phyloP scores from a whole-genome alignment of 2,888 invertebrate genomes.

The Polydesmus complanatus region DNA sequence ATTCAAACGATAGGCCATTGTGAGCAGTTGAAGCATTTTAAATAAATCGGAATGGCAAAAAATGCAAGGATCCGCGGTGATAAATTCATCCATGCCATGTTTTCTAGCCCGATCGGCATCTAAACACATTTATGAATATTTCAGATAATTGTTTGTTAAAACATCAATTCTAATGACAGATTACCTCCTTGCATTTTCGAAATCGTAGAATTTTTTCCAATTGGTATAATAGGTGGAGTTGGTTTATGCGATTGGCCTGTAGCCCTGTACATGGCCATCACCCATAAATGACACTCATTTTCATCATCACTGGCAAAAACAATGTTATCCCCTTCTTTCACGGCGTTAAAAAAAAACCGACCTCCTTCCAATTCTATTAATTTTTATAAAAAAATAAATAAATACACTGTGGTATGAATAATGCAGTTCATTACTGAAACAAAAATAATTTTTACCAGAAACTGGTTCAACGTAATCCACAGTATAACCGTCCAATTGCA shows the following conservation, averaged over 20 bases:
- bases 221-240: conserved; percentile 75
- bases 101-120: conserved; percentile 92
- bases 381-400: not conserved
- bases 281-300: conserved; percentile 96
- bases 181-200: conserved; percentile 80
- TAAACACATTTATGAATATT: conserved; percentile 28
- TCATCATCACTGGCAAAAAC: conserved; percentile 93
- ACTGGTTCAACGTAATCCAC: conserved; percentile 97
- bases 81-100: conserved; percentile 98
- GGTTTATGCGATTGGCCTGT: conserved; percentile 99
- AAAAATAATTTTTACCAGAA: conserved; percentile 47
- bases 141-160: not conserved
- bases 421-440: conserved; percentile 1
- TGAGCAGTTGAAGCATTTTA: conserved; percentile 76
- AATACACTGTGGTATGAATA: conserved; percentile 1
- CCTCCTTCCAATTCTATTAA: conserved; percentile 50
- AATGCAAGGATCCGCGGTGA: conserved; percentile 95
- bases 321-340: conserved; percentile 94
- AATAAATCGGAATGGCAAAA: conserved; percentile 91
- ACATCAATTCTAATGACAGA: conserved; percentile 21
- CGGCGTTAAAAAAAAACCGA: conserved; percentile 94
- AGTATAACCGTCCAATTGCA: conserved; percentile 97
- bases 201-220: conserved; percentile 65
- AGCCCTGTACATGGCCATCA: conserved; percentile 98
- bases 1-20: conserved; percentile 85